These are phyloP conservation scores for Ypsolopha scabrella DNA, from an alignment of 2,888 invertebrate genomes.

Conservation along the genomic window DNA sequence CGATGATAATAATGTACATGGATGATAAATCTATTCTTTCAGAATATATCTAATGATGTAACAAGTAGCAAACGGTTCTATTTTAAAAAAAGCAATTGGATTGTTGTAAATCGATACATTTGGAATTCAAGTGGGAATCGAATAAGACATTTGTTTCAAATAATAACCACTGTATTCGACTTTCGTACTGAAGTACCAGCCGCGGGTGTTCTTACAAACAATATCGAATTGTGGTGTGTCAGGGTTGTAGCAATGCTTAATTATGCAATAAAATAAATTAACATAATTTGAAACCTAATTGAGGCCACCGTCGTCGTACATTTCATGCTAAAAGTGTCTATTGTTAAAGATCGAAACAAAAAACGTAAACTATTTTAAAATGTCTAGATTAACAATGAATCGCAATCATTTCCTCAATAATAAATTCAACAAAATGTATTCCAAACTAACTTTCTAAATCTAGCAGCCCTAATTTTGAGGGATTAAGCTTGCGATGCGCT, in stretches of 20 bases:
- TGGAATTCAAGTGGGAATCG: conserved; percentile 26
- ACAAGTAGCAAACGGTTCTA: too few relatives aligned
- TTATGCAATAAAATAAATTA: background rate
- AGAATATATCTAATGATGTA: too few relatives aligned
- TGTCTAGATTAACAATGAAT: too few relatives aligned
- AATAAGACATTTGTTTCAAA: conserved; percentile 24
- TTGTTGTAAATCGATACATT: conserved; percentile 26
- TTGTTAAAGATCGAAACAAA: too few relatives aligned
- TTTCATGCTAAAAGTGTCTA: too few relatives aligned
- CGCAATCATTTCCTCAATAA: background rate
- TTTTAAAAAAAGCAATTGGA: too few relatives aligned
- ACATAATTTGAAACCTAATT: background rate
- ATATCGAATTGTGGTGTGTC: conserved; percentile 14
- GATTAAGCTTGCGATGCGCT: conserved; percentile 47
- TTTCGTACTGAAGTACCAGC: conserved; percentile 15
- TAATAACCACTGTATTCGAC: background rate
- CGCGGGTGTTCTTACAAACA: conserved; percentile 58
- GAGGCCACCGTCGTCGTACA: too few relatives aligned
- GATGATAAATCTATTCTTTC: too few relatives aligned
- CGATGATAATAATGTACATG: too few relatives aligned
- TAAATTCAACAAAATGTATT: background rate
- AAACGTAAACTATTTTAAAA: too few relatives aligned
- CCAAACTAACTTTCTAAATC: conserved; percentile 11
- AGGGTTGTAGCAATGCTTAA: background rate
- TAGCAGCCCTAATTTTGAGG: conserved; percentile 42